Evolutionary conservation across 2,797 vertebrate genomes (phyloP).

Genomic region (Anniella stebbinsi): DNA sequence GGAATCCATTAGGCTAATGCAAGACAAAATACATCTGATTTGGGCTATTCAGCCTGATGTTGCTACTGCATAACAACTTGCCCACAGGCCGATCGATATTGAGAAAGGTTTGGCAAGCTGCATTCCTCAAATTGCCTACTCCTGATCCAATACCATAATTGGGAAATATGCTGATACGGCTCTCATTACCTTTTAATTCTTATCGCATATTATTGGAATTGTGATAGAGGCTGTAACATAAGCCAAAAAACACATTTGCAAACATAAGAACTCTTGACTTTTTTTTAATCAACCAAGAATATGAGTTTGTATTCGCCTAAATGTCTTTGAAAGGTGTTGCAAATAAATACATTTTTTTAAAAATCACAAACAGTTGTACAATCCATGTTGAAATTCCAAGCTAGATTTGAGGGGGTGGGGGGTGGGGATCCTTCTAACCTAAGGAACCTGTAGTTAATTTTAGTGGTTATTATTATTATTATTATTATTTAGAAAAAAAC

Average conservation of each 20-base stretch:
- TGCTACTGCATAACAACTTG: neutral
- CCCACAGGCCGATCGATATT: neutral
- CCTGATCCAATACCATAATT: neutral
- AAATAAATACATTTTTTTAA: no score
- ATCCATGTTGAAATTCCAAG: neutral
- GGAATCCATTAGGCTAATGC: conserved; percentile 18
- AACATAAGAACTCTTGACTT: neutral
- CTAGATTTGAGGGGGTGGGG: neutral
- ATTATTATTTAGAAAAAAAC: conserved; percentile 74
- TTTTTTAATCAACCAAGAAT: neutral
- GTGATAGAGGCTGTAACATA: conserved; percentile 27
- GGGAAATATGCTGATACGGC: neutral
- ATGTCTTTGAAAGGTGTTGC: neutral
- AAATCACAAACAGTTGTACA: neutral
- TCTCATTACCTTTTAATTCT: neutral
- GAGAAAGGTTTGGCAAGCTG: neutral
- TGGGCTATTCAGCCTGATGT: neutral
- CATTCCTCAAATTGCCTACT: neutral
- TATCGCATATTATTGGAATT: conserved; percentile 14
- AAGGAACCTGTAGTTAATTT: neutral
- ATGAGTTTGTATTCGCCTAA: neutral
- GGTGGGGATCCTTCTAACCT: neutral
- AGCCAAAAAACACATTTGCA: neutral
- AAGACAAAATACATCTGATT: neutral
- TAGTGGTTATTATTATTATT: conserved; percentile 24